phyloP scores from a whole-genome alignment of 2,797 vertebrate genomes.

The Dendrocincla fuliginosa region DNA sequence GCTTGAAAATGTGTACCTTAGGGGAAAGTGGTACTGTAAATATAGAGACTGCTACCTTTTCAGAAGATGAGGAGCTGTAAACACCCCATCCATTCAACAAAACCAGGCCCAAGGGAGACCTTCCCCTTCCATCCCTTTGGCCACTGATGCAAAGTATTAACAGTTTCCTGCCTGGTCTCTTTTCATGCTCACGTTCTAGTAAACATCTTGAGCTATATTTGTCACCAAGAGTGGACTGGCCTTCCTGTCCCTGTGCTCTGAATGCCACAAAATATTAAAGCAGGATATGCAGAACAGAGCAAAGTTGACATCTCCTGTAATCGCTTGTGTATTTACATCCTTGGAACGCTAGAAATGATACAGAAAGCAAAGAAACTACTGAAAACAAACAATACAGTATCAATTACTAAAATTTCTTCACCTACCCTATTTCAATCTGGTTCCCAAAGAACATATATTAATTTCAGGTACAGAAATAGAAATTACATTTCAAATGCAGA shows the following conservation, averaged over 20 bases:
- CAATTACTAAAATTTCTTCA: neutral
- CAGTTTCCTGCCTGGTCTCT: conserved; percentile 84
- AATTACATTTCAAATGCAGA: neutral
- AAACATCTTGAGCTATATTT: conserved; percentile 81
- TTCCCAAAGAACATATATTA: neutral
- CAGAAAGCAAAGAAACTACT: neutral
- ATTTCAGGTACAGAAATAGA: neutral
- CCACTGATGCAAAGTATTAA: conserved; percentile 75
- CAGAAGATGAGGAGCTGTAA: conserved; percentile 82
- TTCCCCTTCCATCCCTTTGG: conserved; percentile 82
- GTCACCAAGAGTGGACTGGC: conserved; percentile 50
- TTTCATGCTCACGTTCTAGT: conserved; percentile 68
- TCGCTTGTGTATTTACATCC: neutral
- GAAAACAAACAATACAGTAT: neutral
- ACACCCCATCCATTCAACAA: neutral
- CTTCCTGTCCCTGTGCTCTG: conserved; percentile 77
- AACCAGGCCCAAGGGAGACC: conserved; percentile 75
- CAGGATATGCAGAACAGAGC: conserved; percentile 52
- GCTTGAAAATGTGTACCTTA: neutral
- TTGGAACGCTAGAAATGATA: neutral
- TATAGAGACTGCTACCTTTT: conserved; percentile 73
- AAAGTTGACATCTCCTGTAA: conserved; percentile 35
- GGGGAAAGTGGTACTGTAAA: conserved; percentile 34
- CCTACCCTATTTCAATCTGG: neutral
- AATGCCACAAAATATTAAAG: conserved; percentile 19